phyloP scores from a whole-genome alignment of 2,888 invertebrate species.

The Campoletis raptor region DNA sequence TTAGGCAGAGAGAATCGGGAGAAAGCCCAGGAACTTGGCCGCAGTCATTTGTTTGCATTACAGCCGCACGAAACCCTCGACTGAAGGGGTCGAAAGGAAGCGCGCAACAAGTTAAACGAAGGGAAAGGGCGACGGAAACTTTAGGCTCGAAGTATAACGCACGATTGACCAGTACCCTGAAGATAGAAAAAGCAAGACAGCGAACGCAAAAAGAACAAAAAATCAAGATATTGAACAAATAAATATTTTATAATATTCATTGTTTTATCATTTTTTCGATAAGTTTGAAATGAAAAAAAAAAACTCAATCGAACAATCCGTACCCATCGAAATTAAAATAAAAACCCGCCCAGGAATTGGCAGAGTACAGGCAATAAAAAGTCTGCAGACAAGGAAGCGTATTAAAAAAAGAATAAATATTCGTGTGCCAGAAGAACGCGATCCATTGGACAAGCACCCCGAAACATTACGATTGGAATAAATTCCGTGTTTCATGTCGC shows the following conservation, averaged over 20 bases:
- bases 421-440: constrained; percentile 45
- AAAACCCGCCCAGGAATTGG: background rate
- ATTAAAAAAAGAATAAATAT: constrained; percentile 39
- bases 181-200: background rate
- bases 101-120: constrained; percentile 80
- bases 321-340: background rate
- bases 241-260: background rate
- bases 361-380: constrained; percentile 9
- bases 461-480: constrained; percentile 60
- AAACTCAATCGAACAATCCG: background rate
- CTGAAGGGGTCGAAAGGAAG: constrained; percentile 39
- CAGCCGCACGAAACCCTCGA: constrained; percentile 26
- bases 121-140: constrained; percentile 64
- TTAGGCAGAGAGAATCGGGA: constrained; percentile 22
- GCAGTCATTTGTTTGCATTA: constrained; percentile 58
- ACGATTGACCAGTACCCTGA: background rate
- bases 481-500: constrained; percentile 55
- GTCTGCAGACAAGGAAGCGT: background rate
- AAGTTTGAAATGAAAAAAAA: background rate
- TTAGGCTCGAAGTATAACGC: constrained; percentile 1
- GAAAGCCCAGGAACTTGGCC: constrained; percentile 39
- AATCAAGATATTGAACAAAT: background rate
- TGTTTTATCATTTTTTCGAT: background rate
- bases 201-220: background rate
- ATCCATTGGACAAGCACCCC: constrained; percentile 18